Percentiles rank a stretch among this genome's conserved stretches.
Conservation (phyloP, 1,140 invertebrate genomes). For the Asbolus verrucosus region DNA sequence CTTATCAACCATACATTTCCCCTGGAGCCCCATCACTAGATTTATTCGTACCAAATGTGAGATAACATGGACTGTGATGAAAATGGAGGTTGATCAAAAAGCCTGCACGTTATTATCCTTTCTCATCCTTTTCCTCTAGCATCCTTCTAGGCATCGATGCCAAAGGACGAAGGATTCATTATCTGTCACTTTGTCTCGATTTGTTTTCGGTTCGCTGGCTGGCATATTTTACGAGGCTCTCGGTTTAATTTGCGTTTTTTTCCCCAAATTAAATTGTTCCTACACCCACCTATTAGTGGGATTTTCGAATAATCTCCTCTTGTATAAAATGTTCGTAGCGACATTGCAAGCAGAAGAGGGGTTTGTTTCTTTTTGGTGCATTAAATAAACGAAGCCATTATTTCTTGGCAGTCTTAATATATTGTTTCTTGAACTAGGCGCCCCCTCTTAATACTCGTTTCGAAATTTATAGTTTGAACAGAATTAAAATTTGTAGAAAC, state of each 20-base stretch:
- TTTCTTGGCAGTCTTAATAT: constrained; percentile 36
- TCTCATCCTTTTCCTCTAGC: neutral
- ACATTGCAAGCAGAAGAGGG: neutral
- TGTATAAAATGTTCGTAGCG: constrained; percentile 13
- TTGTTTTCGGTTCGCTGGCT: constrained; percentile 5
- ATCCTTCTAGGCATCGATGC: constrained; percentile 7
- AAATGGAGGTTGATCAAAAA: constrained; percentile 18
- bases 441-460: constrained; percentile 27
- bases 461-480: constrained; percentile 23
- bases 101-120: constrained; percentile 7
- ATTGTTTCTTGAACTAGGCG: constrained; percentile 35
- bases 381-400: constrained; percentile 39
- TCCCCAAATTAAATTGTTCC: constrained; percentile 4
- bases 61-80: constrained; percentile 8
- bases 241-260: constrained; percentile 22
- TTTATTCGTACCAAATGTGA: constrained; percentile 34
- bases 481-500: constrained; percentile 29
- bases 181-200: constrained; percentile 22
- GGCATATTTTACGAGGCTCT: constrained; percentile 8
- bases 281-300: constrained; percentile 20
- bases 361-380: constrained; percentile 37
- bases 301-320: constrained; percentile 7
- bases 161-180: constrained; percentile 2
- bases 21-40: constrained; percentile 14
- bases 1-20: constrained; percentile 17